phyloP scores from a whole-genome alignment of 2,888 invertebrate genomes.

The Myopa tessellatipennis region DNA sequence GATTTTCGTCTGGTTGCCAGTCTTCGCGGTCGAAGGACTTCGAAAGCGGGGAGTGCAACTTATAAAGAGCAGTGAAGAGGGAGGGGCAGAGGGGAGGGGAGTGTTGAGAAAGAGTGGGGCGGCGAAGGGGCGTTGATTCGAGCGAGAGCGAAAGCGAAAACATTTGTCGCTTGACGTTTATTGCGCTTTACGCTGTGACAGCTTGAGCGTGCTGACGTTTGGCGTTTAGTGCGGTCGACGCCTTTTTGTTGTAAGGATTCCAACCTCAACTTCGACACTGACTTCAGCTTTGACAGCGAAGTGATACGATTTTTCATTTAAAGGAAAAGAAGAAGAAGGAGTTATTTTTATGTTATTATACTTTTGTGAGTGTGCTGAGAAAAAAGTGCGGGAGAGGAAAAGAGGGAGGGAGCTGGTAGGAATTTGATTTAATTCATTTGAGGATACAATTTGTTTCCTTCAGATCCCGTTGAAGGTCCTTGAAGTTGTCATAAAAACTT shows the following conservation, averaged over 20 bases:
- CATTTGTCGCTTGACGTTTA: constrained; percentile 6
- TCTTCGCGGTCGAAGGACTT: constrained; percentile 19
- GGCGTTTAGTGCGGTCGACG: constrained; percentile 17
- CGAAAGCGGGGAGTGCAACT: background rate
- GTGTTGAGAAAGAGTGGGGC: background rate
- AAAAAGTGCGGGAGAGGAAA: no score
- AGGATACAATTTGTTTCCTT: no score
- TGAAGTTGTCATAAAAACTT: background rate
- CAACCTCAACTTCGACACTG: no score
- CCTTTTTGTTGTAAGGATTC: constrained; percentile 17
- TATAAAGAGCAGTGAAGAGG: no score
- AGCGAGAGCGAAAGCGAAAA: background rate
- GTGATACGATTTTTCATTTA: background rate
- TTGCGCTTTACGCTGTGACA: constrained; percentile 24
- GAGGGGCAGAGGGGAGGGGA: background rate
- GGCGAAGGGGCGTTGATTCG: background rate
- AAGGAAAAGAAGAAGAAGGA: background rate
- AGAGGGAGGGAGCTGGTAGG: no score
- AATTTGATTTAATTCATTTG: no score
- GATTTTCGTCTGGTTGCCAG: constrained; percentile 17
- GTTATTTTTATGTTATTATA: no score
- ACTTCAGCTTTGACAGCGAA: background rate
- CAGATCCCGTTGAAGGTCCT: background rate
- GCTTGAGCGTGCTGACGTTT: constrained; percentile 9
- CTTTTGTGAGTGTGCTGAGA: no score